These are phyloP conservation scores for Troides helena DNA, from an alignment of 2,888 invertebrate species.

Conservation along the genomic window DNA sequence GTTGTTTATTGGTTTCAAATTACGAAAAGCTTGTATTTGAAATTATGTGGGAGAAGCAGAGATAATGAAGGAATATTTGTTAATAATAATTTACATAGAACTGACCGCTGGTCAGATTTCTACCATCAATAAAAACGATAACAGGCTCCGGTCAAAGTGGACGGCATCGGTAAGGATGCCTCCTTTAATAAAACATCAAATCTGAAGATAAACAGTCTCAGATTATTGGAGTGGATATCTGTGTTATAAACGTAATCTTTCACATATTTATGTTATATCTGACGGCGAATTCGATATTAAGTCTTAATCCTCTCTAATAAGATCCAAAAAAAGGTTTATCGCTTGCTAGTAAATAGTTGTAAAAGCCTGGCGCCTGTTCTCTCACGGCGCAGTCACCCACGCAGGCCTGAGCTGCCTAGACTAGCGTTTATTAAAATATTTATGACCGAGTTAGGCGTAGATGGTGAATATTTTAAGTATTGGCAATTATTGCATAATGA, in stretches of 20 bases:
- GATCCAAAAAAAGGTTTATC: conserved; percentile 29
- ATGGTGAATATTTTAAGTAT: conserved; percentile 37
- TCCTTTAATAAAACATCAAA: conserved; percentile 46
- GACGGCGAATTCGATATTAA: conserved; percentile 34
- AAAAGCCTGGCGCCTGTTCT: conserved; percentile 45
- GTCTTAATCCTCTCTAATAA: conserved; percentile 36
- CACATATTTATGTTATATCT: conserved; percentile 33
- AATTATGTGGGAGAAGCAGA: conserved; percentile 6
- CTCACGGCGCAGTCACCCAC: conserved; percentile 61
- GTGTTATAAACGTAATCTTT: conserved; percentile 48
- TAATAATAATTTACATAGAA: not conserved
- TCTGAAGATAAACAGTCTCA: conserved; percentile 46
- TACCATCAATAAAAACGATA: conserved; percentile 23
- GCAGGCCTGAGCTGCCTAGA: conserved; percentile 40
- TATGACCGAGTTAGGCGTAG: conserved; percentile 37
- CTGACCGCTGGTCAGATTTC: conserved; percentile 10
- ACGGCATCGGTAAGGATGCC: conserved; percentile 42
- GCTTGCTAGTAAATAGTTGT: conserved; percentile 11
- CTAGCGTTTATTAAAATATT: conserved; percentile 43
- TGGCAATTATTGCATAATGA: conserved; percentile 33
- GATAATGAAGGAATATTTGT: conserved; percentile 10
- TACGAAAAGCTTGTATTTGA: not conserved
- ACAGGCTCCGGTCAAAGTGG: conserved; percentile 34
- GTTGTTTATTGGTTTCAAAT: not conserved
- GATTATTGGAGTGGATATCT: conserved; percentile 48